Evolutionary conservation across 64 coral and sea anemone genomes (phyloP).

Genomic region (Acropora tenuis): DNA sequence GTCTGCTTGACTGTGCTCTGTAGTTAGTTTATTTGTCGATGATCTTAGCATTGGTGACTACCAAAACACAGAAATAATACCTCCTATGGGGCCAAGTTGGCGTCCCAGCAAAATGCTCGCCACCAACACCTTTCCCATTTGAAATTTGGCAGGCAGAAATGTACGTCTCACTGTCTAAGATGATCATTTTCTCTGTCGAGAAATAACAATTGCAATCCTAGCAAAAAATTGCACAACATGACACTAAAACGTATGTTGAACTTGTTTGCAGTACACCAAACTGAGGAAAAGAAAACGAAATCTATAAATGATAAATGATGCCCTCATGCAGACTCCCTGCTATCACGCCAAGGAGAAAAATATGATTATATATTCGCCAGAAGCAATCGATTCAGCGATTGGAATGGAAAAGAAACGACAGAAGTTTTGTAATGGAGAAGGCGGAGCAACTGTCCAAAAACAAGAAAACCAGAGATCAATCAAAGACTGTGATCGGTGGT

Average conservation of each 20-base stretch:
- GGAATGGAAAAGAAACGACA: constrained; percentile 33
- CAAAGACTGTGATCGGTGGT: constrained; percentile 36
- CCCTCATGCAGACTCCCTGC: neutral
- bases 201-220: no score
- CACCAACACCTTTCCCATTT: no score
- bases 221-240: no score
- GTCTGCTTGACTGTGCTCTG: no score
- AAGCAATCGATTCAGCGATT: neutral
- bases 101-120: no score
- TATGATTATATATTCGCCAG: constrained; percentile 8
- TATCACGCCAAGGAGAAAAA: constrained; percentile 11
- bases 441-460: constrained; percentile 29
- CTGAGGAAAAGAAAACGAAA: constrained; percentile 14
- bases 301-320: neutral
- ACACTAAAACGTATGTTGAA: neutral
- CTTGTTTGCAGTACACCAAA: constrained; percentile 4
- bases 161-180: no score
- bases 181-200: no score
- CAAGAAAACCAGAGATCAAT: neutral
- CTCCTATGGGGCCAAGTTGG: no score
- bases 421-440: constrained; percentile 40
- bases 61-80: no score
- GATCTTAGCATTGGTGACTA: no score
- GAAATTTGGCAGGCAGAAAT: no score
- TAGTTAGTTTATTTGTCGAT: no score